Base-by-base conservation (phyloP, 92 coral and sea anemone genomes). In the Phenganax marumi region DNA sequence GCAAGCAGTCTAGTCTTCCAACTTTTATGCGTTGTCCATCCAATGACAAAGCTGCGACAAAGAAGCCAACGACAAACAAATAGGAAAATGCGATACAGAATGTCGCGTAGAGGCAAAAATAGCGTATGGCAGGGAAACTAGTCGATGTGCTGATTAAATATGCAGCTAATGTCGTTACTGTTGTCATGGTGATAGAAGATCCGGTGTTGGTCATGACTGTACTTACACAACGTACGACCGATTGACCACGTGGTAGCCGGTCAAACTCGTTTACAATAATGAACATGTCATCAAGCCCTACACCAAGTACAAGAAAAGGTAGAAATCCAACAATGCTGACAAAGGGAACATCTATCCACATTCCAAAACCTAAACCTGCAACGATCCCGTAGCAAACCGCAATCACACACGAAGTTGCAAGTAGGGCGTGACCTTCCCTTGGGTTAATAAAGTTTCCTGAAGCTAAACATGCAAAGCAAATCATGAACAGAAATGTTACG, bases 111-210 rank as follows among this genome's bases (percentile, higher is more conserved):
- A 86, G 84, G 51, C 97, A 93, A 84, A 93, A 93, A 60, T 78
- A 78, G 75, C 81, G 88, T 14, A 94, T 86, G 10, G 91, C 90
- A 43, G 93, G 94, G n/a, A 94, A 90, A 78, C 89, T 75, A 0
- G 97, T 84, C 43, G 97, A 89, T 22, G 98, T 92, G 52, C 98
- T 94, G 14, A 94, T 93, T 3, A 91, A 89, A 47, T 92, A 94
- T 13, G 98, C 98, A 52, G 90, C 93, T n/a, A 94, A 84, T 64
- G 92, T 97, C 3, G 98, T 94, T 79, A 92, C 60, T 12, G 98
- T 94, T 74, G 98, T 94, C 97, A 94, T 94, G 84, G 98, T 94
- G 78, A 94, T 87, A 16, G 98, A 90, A 17, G 93, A 90, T 4
- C 98, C 98, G 13, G 90, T 77, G 56, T 87, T 86, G 11, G 91